These are phyloP conservation scores for Pseudonaja textilis DNA, from an alignment of 2,113 vertebrate species.

Conservation along the genomic window DNA sequence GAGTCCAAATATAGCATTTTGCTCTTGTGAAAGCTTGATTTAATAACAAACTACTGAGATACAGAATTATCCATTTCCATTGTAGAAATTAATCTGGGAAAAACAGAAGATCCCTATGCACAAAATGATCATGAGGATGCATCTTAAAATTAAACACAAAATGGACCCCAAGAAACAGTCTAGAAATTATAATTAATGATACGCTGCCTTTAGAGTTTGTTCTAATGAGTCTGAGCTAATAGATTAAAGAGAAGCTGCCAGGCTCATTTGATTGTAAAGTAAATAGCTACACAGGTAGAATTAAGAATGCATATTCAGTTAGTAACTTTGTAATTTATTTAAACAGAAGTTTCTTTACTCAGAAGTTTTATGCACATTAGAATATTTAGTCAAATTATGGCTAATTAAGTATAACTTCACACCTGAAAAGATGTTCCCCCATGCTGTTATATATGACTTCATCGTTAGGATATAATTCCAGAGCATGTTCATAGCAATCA, in stretches of 20 bases:
- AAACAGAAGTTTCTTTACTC: neutral
- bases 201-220: neutral
- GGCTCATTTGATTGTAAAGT: neutral
- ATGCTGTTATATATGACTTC: constrained; percentile 97
- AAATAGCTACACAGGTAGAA: neutral
- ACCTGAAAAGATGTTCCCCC: constrained; percentile 99
- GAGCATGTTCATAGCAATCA: constrained; percentile 92
- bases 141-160: neutral
- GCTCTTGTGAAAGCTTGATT: neutral
- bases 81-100: neutral
- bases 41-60: neutral
- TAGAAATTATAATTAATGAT: neutral
- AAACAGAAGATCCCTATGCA: neutral
- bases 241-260: too few relatives aligned
- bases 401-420: constrained; percentile 17
- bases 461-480: constrained; percentile 89
- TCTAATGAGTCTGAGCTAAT: neutral
- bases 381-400: constrained; percentile 23
- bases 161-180: neutral
- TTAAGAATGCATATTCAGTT: neutral
- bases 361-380: neutral
- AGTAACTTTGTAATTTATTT: neutral
- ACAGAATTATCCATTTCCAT: neutral
- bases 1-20: neutral
- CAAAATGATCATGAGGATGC: neutral